Evolutionary conservation across 2,888 invertebrate species (phyloP).

Genomic region (Elmis aenea): DNA sequence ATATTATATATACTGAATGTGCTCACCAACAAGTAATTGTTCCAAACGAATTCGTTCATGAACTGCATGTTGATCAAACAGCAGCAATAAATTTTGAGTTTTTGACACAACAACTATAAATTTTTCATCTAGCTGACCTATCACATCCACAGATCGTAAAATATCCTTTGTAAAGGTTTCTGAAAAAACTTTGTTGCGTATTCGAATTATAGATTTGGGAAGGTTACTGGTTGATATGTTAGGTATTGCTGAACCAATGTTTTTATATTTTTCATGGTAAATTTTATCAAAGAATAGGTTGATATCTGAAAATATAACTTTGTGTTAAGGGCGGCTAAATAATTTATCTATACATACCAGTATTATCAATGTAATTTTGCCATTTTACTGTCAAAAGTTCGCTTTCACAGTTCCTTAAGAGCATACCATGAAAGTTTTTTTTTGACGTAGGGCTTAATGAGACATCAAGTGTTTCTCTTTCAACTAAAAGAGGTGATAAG

Average conservation of each 20-base stretch:
- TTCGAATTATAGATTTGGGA: slow-evolving; percentile 6
- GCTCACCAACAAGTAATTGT: slow-evolving; percentile 55
- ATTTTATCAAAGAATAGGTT: slow-evolving; percentile 38
- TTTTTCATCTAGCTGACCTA: slow-evolving; percentile 72
- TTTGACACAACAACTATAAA: slow-evolving; percentile 56
- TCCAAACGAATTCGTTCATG: slow-evolving; percentile 80
- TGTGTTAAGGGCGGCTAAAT: background rate
- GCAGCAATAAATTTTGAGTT: slow-evolving; percentile 51
- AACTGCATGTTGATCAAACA: slow-evolving; percentile 86
- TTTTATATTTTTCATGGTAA: slow-evolving; percentile 36
- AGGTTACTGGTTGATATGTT: slow-evolving; percentile 15
- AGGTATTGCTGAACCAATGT: slow-evolving; percentile 33
- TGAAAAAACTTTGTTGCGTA: slow-evolving; percentile 4
- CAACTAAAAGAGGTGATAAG: slow-evolving; percentile 53
- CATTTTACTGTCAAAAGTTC: slow-evolving; percentile 42
- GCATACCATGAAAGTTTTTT: slow-evolving; percentile 34
- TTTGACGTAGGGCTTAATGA: slow-evolving; percentile 38
- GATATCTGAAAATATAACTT: slow-evolving; percentile 32
- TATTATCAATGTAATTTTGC: slow-evolving; percentile 36
- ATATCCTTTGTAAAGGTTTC: slow-evolving; percentile 47
- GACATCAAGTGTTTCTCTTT: slow-evolving; percentile 30
- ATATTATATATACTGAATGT: too few species aligned
- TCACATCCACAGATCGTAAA: slow-evolving; percentile 47
- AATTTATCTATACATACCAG: slow-evolving; percentile 20
- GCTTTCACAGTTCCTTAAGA: slow-evolving; percentile 37